Evolutionary conservation across 92 coral and sea anemone species (phyloP).

Genomic region (Paragorgia papillata): DNA sequence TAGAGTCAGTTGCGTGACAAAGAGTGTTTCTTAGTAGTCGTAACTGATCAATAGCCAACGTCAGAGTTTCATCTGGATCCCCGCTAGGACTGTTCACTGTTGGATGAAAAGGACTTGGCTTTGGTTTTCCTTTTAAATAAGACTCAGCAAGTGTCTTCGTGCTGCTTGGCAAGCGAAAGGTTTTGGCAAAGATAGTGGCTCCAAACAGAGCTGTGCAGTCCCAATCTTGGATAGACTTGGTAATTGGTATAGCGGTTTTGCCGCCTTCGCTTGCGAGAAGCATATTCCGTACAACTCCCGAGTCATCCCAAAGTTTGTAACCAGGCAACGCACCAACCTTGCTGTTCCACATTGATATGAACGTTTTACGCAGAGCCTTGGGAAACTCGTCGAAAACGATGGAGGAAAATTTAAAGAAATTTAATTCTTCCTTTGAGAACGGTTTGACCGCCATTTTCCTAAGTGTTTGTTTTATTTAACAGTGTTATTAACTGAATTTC

Average conservation of each 20-base stretch:
- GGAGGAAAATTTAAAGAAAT: constrained; percentile 56
- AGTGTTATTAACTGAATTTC: too few relatives aligned
- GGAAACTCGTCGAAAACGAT: constrained; percentile 61
- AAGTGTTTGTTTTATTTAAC: too few relatives aligned
- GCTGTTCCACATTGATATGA: constrained; percentile 60
- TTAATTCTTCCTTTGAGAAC: constrained; percentile 44
- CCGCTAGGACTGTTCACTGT: constrained; percentile 41
- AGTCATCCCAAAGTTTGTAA: constrained; percentile 62
- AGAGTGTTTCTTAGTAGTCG: constrained; percentile 45
- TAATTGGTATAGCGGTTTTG: constrained; percentile 32
- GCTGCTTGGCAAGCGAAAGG: constrained; percentile 21
- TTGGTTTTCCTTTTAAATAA: constrained; percentile 22
- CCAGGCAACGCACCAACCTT: constrained; percentile 40
- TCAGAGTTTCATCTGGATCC: constrained; percentile 40
- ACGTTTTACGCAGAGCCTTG: constrained; percentile 54
- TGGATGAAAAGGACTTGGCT: constrained; percentile 38
- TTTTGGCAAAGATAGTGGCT: constrained; percentile 51
- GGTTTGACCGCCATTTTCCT: constrained; percentile 48
- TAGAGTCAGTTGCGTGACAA: constrained; percentile 45
- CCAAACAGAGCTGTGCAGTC: constrained; percentile 48
- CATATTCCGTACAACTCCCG: constrained; percentile 48
- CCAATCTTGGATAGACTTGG: constrained; percentile 45
- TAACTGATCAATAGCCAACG: constrained; percentile 59
- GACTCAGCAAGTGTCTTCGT: constrained; percentile 32
- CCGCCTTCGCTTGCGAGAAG: constrained; percentile 33